phyloP scores from a whole-genome alignment of 2,797 vertebrate species.

The Lagodon rhomboides region DNA sequence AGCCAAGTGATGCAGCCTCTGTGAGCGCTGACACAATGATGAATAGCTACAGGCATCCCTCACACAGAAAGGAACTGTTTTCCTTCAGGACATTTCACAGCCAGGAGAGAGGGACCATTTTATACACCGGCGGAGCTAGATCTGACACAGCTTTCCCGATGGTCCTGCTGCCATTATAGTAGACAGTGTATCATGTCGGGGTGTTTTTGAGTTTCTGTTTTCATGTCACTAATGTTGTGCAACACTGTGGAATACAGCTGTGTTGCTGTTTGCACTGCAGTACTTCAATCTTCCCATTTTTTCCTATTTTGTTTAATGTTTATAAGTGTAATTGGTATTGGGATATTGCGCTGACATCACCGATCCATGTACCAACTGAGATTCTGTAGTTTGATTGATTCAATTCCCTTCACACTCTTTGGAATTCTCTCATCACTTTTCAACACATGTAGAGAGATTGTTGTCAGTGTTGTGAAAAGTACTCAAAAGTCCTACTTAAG shows the following conservation, averaged over 20 bases:
- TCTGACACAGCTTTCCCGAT: slow-evolving; percentile 49
- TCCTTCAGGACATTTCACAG: slow-evolving; percentile 74
- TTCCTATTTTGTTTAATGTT: not conserved
- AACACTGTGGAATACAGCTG: slow-evolving; percentile 11
- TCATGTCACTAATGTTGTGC: slow-evolving; percentile 40
- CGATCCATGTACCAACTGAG: no score
- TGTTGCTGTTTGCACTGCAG: not conserved
- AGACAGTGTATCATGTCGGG: slow-evolving; percentile 37
- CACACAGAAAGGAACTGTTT: slow-evolving; percentile 72
- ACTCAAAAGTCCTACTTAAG: no score
- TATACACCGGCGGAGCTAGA: slow-evolving; percentile 55
- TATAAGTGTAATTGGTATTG: no score
- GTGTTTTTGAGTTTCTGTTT: slow-evolving; percentile 43
- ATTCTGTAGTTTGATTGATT: no score
- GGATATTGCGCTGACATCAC: no score
- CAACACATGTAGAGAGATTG: no score
- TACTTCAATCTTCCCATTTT: slow-evolving; percentile 6
- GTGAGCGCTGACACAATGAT: slow-evolving; percentile 82
- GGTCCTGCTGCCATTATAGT: slow-evolving; percentile 54
- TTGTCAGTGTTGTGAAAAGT: no score
- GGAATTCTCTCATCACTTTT: no score
- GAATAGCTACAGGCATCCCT: slow-evolving; percentile 78
- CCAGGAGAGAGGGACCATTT: slow-evolving; percentile 65
- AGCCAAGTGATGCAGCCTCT: slow-evolving; percentile 79
- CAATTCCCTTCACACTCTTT: no score